These are phyloP conservation scores for Sebastes taczanowskii DNA, from an alignment of 2,797 vertebrate species.

Conservation along the genomic window DNA sequence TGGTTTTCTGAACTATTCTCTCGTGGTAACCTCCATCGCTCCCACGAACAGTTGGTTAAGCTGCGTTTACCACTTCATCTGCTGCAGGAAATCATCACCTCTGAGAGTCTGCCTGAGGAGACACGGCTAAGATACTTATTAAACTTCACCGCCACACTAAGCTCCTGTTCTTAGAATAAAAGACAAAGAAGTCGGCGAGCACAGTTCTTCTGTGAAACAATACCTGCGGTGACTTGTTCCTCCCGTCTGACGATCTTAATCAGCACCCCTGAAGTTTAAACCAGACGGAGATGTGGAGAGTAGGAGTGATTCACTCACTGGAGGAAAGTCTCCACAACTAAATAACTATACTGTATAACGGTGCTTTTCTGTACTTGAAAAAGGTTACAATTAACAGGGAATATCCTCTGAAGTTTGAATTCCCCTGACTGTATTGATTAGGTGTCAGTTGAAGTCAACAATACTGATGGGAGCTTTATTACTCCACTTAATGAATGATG, in stretches of 20 bases:
- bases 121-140: conserved; percentile 24
- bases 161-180: conserved; percentile 25
- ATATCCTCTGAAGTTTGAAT: conserved; percentile 46
- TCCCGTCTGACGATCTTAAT: conserved; percentile 4
- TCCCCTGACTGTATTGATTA: conserved; percentile 65
- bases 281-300: background rate
- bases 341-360: background rate
- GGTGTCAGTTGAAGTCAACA: conserved; percentile 67
- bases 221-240: background rate
- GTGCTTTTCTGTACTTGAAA: conserved; percentile 9
- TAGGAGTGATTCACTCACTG: background rate
- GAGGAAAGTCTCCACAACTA: background rate
- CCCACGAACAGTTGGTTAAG: conserved; percentile 46
- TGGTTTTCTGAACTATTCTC: conserved; percentile 58
- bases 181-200: background rate
- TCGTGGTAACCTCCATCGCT: conserved; percentile 53
- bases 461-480: conserved; percentile 77
- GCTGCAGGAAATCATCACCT: conserved; percentile 46
- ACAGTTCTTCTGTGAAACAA: conserved; percentile 5
- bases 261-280: conserved; percentile 17
- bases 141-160: conserved; percentile 22
- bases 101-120: conserved; percentile 19
- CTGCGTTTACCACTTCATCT: conserved; percentile 51
- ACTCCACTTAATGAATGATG: conserved; percentile 81
- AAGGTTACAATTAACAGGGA: conserved; percentile 48